Conservation (phyloP, 2,113 vertebrate genomes). For the Cephalopterus ornatus region DNA sequence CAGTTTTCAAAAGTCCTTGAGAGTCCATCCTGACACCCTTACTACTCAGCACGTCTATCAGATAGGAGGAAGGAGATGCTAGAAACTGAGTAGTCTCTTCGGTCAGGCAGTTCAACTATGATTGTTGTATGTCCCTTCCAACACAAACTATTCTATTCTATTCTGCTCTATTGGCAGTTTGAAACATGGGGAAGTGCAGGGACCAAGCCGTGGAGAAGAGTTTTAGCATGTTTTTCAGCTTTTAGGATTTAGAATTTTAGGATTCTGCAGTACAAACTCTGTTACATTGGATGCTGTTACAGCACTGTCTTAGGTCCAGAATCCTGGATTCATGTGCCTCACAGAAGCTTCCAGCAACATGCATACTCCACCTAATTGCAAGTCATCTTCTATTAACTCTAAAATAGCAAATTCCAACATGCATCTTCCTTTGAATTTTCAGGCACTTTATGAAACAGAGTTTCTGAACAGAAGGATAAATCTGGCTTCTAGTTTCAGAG, state of each 20-base stretch:
- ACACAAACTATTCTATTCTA: background rate
- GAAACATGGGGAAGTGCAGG: background rate
- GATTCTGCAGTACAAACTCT: background rate
- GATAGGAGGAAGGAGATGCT: background rate
- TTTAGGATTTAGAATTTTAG: background rate
- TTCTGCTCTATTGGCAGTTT: background rate
- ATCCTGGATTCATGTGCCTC: background rate
- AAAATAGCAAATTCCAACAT: background rate
- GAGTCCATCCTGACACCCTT: background rate
- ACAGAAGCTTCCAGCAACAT: background rate
- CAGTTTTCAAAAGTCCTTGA: background rate
- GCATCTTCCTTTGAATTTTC: background rate
- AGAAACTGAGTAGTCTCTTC: background rate
- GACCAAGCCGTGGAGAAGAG: background rate
- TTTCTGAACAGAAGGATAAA: background rate
- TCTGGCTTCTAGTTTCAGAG: background rate
- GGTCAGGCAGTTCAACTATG: background rate
- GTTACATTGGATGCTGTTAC: background rate
- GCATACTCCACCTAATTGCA: background rate
- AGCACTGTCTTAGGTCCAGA: background rate
- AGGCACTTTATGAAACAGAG: background rate
- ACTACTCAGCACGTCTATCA: background rate
- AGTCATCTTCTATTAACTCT: background rate
- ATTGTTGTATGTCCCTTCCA: background rate
- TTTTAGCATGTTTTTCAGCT: background rate